phyloP scores from a whole-genome alignment of 1,140 invertebrate genomes.

The Bombus superbus region DNA sequence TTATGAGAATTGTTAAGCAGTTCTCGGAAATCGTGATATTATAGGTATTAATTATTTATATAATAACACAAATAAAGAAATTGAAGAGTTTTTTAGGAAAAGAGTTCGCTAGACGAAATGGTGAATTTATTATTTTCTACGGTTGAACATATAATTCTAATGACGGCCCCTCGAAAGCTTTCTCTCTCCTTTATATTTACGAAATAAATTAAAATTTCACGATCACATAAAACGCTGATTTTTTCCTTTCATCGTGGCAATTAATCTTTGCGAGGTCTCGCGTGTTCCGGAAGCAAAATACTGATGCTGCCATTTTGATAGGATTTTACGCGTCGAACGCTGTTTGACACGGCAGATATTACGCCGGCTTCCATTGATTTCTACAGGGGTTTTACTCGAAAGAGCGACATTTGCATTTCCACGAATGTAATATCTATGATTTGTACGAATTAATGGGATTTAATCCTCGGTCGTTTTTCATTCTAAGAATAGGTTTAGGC shows the following conservation, averaged over 20 bases:
- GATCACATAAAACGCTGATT: not conserved
- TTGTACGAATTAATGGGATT: not conserved
- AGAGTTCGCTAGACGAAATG: too few species aligned
- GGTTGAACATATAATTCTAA: not conserved
- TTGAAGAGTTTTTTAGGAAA: too few species aligned
- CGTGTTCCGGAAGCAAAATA: not conserved
- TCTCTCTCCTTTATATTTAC: too few species aligned
- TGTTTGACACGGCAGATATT: slow-evolving; percentile 15
- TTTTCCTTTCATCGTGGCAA: not conserved
- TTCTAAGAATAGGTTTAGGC: not conserved
- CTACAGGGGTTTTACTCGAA: not conserved
- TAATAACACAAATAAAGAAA: too few species aligned
- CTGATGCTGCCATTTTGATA: not conserved
- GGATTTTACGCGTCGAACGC: slow-evolving; percentile 4
- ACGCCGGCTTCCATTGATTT: not conserved
- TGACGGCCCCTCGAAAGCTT: too few species aligned
- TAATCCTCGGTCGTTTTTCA: not conserved
- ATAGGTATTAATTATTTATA: too few species aligned
- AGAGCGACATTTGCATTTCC: not conserved
- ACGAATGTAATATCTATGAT: not conserved
- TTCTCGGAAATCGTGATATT: too few species aligned
- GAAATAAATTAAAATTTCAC: too few species aligned
- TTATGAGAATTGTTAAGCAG: too few species aligned
- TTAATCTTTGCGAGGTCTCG: slow-evolving; percentile 6
- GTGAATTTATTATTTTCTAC: too few species aligned